Conservation (phyloP, 30 jellyfish, hydroid and myxozoan genomes). For the Rhopilema esculentum region DNA sequence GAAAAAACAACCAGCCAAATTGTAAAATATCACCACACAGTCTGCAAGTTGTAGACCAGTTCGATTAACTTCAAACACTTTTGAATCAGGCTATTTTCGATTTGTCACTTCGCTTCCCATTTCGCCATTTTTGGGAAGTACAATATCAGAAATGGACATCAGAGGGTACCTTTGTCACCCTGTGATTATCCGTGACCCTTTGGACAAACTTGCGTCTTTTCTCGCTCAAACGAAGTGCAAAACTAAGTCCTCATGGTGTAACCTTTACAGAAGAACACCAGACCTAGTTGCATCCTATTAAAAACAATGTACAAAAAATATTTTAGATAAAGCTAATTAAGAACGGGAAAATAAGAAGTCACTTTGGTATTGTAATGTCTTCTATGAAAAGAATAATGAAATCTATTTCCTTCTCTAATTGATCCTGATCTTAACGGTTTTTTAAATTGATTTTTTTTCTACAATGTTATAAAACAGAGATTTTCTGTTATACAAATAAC, state of each 20-base stretch:
- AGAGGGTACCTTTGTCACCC: slow-evolving; percentile 1
- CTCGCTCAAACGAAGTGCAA: too few relatives aligned
- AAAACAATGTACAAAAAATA: too few relatives aligned
- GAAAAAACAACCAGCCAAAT: too few relatives aligned
- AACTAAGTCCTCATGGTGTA: too few relatives aligned
- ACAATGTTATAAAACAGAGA: not conserved
- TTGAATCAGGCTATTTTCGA: not conserved
- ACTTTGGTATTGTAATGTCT: too few relatives aligned
- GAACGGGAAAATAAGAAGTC: too few relatives aligned
- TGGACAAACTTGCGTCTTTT: not conserved
- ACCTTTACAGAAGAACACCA: too few relatives aligned
- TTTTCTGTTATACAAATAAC: not conserved
- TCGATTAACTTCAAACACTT: too few relatives aligned
- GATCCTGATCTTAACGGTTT: not conserved
- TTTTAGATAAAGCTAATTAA: too few relatives aligned
- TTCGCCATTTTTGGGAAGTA: slow-evolving; percentile 14
- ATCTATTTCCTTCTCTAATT: not conserved
- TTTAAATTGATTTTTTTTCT: not conserved
- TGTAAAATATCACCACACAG: not conserved
- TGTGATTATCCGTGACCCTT: not conserved
- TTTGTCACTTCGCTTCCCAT: not conserved
- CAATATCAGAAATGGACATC: not conserved
- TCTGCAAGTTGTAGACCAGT: not conserved
- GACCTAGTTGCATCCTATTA: too few relatives aligned
- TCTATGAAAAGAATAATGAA: not conserved